Percentiles rank a stretch among this genome's conserved stretches.
Evolutionary conservation across 2,797 vertebrate species (phyloP).

Genomic region (Poeciliopsis turneri): DNA sequence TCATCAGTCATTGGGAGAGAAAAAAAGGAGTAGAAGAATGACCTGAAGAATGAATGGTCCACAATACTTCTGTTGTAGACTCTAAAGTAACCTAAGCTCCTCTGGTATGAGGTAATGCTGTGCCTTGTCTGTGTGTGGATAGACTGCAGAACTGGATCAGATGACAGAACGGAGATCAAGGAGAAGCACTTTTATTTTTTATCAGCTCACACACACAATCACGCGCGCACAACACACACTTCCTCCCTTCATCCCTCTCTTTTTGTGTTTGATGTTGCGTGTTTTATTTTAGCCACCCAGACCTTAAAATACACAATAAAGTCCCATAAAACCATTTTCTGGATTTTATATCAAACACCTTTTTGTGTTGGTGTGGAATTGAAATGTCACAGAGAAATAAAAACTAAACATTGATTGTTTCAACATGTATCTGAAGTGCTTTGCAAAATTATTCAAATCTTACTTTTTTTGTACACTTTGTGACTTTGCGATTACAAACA

Average conservation of each 20-base stretch:
- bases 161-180: conserved; percentile 51
- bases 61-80: conserved; percentile 46
- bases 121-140: conserved; percentile 38
- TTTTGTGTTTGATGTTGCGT: conserved; percentile 12
- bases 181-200: conserved; percentile 65
- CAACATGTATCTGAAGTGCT: neutral
- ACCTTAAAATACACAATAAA: conserved; percentile 21
- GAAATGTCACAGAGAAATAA: neutral
- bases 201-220: conserved; percentile 41
- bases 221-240: neutral
- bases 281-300: neutral
- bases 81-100: conserved; percentile 65
- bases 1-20: neutral
- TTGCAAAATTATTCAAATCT: neutral
- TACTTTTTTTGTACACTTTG: neutral
- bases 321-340: neutral
- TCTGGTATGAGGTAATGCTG: conserved; percentile 67
- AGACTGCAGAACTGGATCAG: conserved; percentile 57
- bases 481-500: neutral
- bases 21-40: conserved; percentile 3
- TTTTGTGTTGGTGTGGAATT: conserved; percentile 7
- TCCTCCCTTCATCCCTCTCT: neutral
- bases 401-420: neutral
- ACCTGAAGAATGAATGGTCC: conserved; percentile 40
- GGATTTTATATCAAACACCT: neutral